These are phyloP conservation scores for Parnassius orleans DNA, from an alignment of 2,888 invertebrate species.

Conservation along the genomic window DNA sequence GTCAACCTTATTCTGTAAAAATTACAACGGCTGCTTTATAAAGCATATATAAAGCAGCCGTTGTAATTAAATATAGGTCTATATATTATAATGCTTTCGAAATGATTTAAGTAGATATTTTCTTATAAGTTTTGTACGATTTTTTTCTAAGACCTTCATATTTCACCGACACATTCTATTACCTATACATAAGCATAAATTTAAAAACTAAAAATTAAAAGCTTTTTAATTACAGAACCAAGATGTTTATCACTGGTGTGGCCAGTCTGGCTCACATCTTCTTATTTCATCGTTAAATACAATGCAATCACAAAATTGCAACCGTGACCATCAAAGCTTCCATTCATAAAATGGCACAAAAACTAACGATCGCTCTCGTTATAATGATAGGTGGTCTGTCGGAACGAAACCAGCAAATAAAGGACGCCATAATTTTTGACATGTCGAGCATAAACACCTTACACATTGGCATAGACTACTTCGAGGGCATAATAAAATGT, in stretches of 20 bases:
- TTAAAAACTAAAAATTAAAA: neutral
- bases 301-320: constrained; percentile 54
- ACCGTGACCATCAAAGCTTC: constrained; percentile 50
- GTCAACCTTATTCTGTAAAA: too few species aligned
- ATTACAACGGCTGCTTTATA: too few species aligned
- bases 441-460: constrained; percentile 67
- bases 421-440: constrained; percentile 66
- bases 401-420: constrained; percentile 56
- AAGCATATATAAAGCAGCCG: too few species aligned
- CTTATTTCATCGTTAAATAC: constrained; percentile 48
- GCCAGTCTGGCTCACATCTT: constrained; percentile 28
- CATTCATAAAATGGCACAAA: constrained; percentile 68
- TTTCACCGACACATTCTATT: too few species aligned
- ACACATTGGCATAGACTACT: constrained; percentile 49
- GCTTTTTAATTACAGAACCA: constrained; percentile 8
- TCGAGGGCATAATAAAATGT: neutral
- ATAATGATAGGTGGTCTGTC: constrained; percentile 62
- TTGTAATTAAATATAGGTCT: too few species aligned
- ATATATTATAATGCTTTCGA: too few species aligned
- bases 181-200: neutral
- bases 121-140: too few species aligned
- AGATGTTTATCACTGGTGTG: constrained; percentile 29
- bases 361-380: constrained; percentile 52
- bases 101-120: too few species aligned
- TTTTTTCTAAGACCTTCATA: too few species aligned